These are phyloP conservation scores for Orthonychiurus folsomi DNA, from an alignment of 2,888 invertebrate species.

Conservation along the genomic window DNA sequence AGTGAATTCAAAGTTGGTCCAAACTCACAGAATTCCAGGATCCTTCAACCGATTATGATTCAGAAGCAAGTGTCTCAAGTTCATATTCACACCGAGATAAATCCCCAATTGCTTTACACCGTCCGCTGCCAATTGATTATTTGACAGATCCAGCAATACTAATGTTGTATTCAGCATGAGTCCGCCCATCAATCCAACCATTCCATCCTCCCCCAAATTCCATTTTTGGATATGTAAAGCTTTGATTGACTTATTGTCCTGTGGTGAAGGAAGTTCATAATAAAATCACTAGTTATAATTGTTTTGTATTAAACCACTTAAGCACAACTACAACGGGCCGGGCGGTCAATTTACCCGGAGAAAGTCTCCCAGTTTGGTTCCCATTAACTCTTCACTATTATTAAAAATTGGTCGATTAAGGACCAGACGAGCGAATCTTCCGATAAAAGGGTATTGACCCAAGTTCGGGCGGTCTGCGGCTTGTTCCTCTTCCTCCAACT, in stretches of 20 bases:
- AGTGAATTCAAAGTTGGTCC: not conserved
- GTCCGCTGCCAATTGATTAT: slow-evolving; percentile 32
- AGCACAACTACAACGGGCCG: no score
- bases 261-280: not conserved
- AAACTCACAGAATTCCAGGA: slow-evolving; percentile 33
- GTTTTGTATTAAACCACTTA: no score
- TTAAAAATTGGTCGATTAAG: slow-evolving; percentile 36
- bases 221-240: slow-evolving; percentile 37
- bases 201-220: slow-evolving; percentile 36
- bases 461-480: not conserved
- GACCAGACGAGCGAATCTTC: slow-evolving; percentile 30
- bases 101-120: slow-evolving; percentile 25
- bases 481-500: not conserved
- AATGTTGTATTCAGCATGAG: slow-evolving; percentile 22
- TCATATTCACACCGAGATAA: slow-evolving; percentile 27
- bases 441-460: slow-evolving; percentile 17
- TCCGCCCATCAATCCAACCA: slow-evolving; percentile 32
- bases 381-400: slow-evolving; percentile 24
- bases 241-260: slow-evolving; percentile 33
- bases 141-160: slow-evolving; percentile 31
- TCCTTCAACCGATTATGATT: slow-evolving; percentile 33
- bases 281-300: slow-evolving; percentile 1
- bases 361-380: slow-evolving; percentile 31
- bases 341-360: slow-evolving; percentile 24
- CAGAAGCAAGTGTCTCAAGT: slow-evolving; percentile 33